These are phyloP conservation scores for Eudemis profundana DNA, from an alignment of 2,888 invertebrate species.

Conservation along the genomic window DNA sequence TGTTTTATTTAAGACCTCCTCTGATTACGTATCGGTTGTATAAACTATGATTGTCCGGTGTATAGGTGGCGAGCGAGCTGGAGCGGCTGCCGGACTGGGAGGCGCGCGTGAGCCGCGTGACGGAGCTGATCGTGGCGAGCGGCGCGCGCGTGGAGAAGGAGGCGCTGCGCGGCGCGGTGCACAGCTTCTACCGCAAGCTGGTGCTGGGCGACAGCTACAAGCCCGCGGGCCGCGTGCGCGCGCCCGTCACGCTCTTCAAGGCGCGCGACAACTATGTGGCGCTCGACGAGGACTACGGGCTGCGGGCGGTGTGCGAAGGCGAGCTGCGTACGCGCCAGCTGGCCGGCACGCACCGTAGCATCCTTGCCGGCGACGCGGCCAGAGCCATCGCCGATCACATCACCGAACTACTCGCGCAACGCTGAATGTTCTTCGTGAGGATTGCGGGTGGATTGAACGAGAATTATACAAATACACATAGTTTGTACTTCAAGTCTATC, in stretches of 20 bases:
- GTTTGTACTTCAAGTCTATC: too few species aligned
- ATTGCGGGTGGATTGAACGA: too few species aligned
- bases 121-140: not conserved
- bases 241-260: not conserved
- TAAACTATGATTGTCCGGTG: too few species aligned
- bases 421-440: too few species aligned
- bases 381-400: not conserved
- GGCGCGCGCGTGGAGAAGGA: not conserved
- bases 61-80: conserved; percentile 32
- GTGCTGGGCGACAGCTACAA: not conserved
- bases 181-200: not conserved
- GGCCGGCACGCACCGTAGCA: not conserved
- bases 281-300: not conserved
- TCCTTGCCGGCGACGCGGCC: not conserved
- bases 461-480: too few species aligned
- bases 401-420: not conserved
- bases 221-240: not conserved
- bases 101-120: not conserved
- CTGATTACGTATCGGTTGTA: too few species aligned
- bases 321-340: not conserved
- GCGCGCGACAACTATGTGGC: not conserved
- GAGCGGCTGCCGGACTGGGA: not conserved
- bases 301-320: not conserved
- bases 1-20: too few species aligned
- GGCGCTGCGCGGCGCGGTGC: not conserved